Percentiles rank a stretch among this genome's conserved stretches.
Evolutionary conservation across 2,888 invertebrate genomes (phyloP).

Genomic region (Ferrisia virgata): DNA sequence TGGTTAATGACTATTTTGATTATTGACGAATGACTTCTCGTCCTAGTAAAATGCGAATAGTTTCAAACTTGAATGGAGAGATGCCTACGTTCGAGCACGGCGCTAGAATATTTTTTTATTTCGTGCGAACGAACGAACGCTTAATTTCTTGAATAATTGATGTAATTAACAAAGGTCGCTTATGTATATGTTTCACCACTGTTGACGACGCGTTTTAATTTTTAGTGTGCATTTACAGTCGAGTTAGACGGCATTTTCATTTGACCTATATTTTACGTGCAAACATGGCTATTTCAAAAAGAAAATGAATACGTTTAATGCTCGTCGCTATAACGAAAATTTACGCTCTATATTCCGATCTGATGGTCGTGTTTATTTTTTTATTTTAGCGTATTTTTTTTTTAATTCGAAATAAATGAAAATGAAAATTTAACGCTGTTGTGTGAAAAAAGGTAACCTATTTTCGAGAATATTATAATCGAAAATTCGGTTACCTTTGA

Average conservation of each 20-base stretch:
- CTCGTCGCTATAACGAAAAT: not conserved
- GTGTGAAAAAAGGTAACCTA: too few species aligned
- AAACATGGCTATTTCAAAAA: not conserved
- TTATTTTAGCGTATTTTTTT: not conserved
- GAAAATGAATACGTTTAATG: not conserved
- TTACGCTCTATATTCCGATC: not conserved
- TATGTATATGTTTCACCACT: not conserved
- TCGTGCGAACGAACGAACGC: not conserved
- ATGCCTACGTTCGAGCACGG: too few species aligned
- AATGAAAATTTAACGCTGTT: not conserved
- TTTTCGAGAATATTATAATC: too few species aligned
- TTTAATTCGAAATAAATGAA: not conserved
- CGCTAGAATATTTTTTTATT: not conserved
- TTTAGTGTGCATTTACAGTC: not conserved
- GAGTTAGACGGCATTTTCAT: not conserved
- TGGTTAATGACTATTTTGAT: not conserved
- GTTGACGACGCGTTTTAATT: not conserved
- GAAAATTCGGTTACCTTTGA: too few species aligned
- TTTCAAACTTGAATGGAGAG: too few species aligned
- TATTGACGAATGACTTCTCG: not conserved
- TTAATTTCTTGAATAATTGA: not conserved
- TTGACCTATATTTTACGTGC: not conserved
- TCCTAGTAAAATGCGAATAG: not conserved
- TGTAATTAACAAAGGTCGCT: not conserved
- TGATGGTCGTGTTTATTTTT: not conserved